Percentiles rank a stretch among this genome's conserved stretches.
These are phyloP conservation scores for Pagetopsis macropterus DNA, from an alignment of 2,797 vertebrate genomes.

Conservation along the genomic window DNA sequence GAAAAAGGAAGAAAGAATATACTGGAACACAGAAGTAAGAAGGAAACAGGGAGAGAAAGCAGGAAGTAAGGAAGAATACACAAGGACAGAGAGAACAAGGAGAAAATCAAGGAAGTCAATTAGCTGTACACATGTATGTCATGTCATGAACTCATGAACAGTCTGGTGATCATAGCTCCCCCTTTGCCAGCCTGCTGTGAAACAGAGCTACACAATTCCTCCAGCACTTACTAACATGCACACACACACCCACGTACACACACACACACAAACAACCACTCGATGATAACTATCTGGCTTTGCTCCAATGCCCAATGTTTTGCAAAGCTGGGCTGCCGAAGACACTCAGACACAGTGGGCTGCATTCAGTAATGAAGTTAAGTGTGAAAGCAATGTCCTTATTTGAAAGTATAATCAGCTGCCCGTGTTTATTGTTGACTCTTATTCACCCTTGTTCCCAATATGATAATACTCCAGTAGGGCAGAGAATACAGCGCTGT, in stretches of 20 bases:
- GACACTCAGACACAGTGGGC: slow-evolving; percentile 58
- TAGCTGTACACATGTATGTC: slow-evolving; percentile 30
- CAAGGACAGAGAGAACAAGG: not conserved
- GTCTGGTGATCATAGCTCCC: slow-evolving; percentile 31
- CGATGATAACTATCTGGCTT: slow-evolving; percentile 55
- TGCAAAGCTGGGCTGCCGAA: slow-evolving; percentile 55
- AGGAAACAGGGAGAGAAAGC: not conserved
- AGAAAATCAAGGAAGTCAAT: slow-evolving; percentile 22
- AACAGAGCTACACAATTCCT: slow-evolving; percentile 32
- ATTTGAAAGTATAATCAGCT: slow-evolving; percentile 73
- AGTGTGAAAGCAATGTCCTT: slow-evolving; percentile 62
- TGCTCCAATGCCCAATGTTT: slow-evolving; percentile 60
- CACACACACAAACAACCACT: slow-evolving; percentile 31
- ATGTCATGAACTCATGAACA: slow-evolving; percentile 38
- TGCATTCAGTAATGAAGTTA: slow-evolving; percentile 68
- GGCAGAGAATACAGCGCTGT: slow-evolving; percentile 18
- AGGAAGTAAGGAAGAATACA: not conserved
- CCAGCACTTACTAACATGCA: not conserved
- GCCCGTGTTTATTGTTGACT: slow-evolving; percentile 57
- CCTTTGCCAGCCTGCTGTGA: slow-evolving; percentile 28
- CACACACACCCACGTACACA: slow-evolving; percentile 27
- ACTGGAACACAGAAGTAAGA: not conserved
- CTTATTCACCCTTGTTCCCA: slow-evolving; percentile 45
- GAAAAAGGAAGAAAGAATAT: not conserved
- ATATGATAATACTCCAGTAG: slow-evolving; percentile 46